These are phyloP conservation scores for Smutsia temminckii DNA, from an alignment of 2,797 vertebrate species.

Conservation along the genomic window DNA sequence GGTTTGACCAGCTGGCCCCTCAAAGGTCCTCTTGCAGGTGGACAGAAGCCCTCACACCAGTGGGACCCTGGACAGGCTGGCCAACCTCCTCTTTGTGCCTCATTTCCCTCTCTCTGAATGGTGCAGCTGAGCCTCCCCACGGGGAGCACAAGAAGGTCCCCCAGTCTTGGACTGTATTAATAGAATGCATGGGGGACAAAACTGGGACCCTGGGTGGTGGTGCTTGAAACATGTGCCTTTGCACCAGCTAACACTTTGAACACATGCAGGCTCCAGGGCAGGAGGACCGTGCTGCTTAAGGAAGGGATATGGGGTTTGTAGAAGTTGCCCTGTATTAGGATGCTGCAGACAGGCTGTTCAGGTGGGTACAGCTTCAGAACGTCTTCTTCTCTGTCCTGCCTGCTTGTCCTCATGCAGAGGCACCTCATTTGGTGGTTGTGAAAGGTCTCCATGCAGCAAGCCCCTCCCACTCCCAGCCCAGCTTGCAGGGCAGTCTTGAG, in stretches of 20 bases:
- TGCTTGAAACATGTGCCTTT: not conserved
- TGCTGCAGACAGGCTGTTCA: not conserved
- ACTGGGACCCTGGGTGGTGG: not conserved
- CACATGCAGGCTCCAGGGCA: not conserved
- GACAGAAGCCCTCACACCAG: not conserved
- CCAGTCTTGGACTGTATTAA: not conserved
- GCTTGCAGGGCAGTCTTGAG: not conserved
- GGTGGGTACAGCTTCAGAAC: fast-evolving
- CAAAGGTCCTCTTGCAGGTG: not conserved
- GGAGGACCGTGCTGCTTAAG: fast-evolving
- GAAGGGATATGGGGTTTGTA: fast-evolving
- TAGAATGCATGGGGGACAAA: not conserved
- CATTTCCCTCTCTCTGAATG: not conserved
- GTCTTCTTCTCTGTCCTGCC: too few relatives aligned
- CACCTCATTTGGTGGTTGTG: not conserved
- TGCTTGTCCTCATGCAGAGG: not conserved
- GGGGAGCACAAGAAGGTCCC: not conserved
- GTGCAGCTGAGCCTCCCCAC: not conserved
- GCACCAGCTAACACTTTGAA: not conserved
- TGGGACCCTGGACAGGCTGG: not conserved
- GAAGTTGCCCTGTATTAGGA: fast-evolving
- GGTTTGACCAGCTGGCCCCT: not conserved
- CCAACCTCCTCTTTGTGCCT: not conserved
- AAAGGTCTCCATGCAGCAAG: not conserved
- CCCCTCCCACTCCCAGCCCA: too few relatives aligned